Evolutionary conservation across 2,888 invertebrate genomes (phyloP).

Genomic region (Acrobasis repandana): DNA sequence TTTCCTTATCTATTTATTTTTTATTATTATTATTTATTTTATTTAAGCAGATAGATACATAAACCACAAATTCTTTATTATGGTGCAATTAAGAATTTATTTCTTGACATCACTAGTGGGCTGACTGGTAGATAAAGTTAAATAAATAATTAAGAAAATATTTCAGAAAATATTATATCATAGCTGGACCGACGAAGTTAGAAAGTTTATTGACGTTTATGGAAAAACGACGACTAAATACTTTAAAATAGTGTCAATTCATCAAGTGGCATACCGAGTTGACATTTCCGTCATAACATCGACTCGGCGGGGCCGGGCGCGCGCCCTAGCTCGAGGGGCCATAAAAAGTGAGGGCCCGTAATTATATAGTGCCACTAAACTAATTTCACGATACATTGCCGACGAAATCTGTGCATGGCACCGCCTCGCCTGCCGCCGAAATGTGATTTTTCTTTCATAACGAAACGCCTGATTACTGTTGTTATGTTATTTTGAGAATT

Average conservation of each 20-base stretch:
- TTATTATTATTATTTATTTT: too few species aligned
- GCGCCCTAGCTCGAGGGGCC: slow-evolving; percentile 50
- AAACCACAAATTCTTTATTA: too few species aligned
- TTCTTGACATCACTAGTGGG: too few species aligned
- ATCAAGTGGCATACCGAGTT: slow-evolving; percentile 79
- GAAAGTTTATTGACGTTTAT: slow-evolving; percentile 29
- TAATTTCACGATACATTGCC: slow-evolving; percentile 83
- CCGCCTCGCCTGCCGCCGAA: slow-evolving; percentile 68
- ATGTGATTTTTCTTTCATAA: slow-evolving; percentile 75
- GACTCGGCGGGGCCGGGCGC: slow-evolving; percentile 45
- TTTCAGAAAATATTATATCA: too few species aligned
- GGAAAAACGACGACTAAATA: slow-evolving; percentile 52
- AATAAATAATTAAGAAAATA: too few species aligned
- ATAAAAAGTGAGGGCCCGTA: slow-evolving; percentile 79
- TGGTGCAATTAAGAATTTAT: too few species aligned
- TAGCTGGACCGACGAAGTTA: background rate
- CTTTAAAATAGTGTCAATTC: slow-evolving; percentile 79
- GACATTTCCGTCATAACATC: slow-evolving; percentile 81
- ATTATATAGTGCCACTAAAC: slow-evolving; percentile 83
- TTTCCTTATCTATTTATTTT: too few species aligned
- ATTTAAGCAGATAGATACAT: too few species aligned
- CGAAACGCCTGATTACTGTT: slow-evolving; percentile 75
- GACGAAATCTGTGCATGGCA: slow-evolving; percentile 82
- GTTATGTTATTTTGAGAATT: slow-evolving; percentile 78
- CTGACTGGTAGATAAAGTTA: too few species aligned